Evolutionary conservation across 2,888 invertebrate genomes (phyloP).

Genomic region (Drosophila imparisetae): DNA sequence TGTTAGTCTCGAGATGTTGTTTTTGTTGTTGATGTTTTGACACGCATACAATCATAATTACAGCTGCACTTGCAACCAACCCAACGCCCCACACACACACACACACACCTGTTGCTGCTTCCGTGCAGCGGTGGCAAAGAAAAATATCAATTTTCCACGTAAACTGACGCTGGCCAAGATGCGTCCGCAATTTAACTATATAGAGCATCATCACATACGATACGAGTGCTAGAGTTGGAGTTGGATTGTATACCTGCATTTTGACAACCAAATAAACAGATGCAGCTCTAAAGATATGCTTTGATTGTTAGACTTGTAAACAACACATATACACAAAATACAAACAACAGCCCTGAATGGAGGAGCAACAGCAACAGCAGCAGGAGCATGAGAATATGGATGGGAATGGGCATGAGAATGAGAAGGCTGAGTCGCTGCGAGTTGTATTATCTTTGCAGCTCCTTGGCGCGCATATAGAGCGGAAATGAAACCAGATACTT

Average conservation of each 20-base stretch:
- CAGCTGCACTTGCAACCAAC: constrained; percentile 57
- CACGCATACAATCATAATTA: constrained; percentile 79
- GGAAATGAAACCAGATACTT: constrained; percentile 84
- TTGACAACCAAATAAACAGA: constrained; percentile 80
- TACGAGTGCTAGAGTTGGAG: constrained; percentile 24
- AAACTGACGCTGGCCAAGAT: constrained; percentile 57
- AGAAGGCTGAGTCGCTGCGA: constrained; percentile 34
- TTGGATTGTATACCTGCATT: constrained; percentile 69
- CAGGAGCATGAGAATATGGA: constrained; percentile 25
- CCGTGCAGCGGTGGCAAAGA: constrained; percentile 70
- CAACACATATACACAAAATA: constrained; percentile 57
- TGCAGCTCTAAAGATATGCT: constrained; percentile 69
- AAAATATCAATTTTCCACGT: constrained; percentile 80
- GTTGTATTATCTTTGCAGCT: constrained; percentile 72
- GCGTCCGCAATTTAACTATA: constrained; percentile 59
- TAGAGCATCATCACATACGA: constrained; percentile 37
- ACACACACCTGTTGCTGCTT: constrained; percentile 75
- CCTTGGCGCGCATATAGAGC: constrained; percentile 73
- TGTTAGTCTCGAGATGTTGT: constrained; percentile 22
- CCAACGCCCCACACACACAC: constrained; percentile 44
- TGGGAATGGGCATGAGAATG: constrained; percentile 20
- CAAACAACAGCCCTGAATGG: constrained; percentile 56
- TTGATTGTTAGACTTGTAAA: constrained; percentile 79
- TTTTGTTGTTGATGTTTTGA: constrained; percentile 67
- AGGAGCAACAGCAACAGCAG: constrained; percentile 17